Conservation (phyloP, 2,113 vertebrate genomes). For the Leptobrachium leishanense region DNA sequence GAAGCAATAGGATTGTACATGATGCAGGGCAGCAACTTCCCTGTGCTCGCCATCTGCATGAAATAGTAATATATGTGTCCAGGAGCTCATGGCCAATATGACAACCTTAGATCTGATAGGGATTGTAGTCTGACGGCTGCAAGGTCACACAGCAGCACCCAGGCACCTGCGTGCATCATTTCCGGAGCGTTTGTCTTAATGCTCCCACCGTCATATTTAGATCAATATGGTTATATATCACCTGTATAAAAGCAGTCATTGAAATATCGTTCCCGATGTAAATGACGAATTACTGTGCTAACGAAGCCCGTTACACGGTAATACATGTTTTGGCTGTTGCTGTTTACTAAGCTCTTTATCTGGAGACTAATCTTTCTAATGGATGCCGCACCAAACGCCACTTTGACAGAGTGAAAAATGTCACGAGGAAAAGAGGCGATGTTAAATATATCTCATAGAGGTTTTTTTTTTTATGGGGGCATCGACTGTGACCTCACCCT, state of each 20-base stretch:
- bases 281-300: conserved; percentile 29
- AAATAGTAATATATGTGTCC: too few species aligned
- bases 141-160: too few species aligned
- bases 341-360: conserved; percentile 37
- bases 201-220: neutral
- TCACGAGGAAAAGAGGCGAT: neutral
- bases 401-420: conserved; percentile 2
- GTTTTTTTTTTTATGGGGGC: neutral
- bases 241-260: conserved; percentile 24
- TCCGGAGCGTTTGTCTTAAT: neutral
- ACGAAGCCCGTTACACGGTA: conserved; percentile 26
- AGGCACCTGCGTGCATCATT: neutral
- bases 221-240: conserved; percentile 21
- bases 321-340: conserved; percentile 28
- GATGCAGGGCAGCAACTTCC: too few species aligned
- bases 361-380: conserved; percentile 37
- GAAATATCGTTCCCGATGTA: conserved; percentile 12
- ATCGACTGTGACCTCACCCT: neutral
- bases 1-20: too few species aligned
- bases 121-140: neutral
- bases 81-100: too few species aligned
- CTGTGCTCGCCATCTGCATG: too few species aligned
- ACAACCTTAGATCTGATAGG: neutral
- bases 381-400: conserved; percentile 23
- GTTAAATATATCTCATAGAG: neutral